Base-by-base conservation (phyloP, 2,113 vertebrate genomes). In the Barbus barbus region DNA sequence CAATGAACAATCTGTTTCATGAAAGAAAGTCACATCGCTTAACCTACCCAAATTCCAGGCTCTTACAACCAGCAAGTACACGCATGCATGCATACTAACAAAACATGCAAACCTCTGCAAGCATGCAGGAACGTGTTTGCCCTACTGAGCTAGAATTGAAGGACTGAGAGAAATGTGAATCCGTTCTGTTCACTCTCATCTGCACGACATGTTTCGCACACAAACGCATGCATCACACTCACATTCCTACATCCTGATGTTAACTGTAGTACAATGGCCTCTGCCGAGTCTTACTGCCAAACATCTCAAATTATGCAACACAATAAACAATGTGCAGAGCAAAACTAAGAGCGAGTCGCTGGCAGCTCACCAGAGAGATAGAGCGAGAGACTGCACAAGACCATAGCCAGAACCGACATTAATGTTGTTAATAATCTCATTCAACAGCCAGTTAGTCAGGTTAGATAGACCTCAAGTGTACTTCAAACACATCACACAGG, bases 281-380 rank as follows among this genome's bases (percentile, higher is more conserved):
- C 41, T 53, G 58, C 33, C 18, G 69, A 79, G 63, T 7, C 12
- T n/a, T 13, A 36, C 51, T 79, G 71, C 85, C 76, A 78, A 78
- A 86, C 65, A 46, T 51, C 72, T 46, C 83, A 84, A 76, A 91
- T 91, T 89, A 89, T 74, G 88, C 73, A 91, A 90, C 87, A 84
- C 33, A 41, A 83, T 83, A 87, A 88, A 86, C 86, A 85, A 76
- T 72, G 69, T 56, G 46, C 44, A 53, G 20, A 46, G 22, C 78
- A 14, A 74, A 46, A 80, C 44, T 26, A n/a, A 36, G 18, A 73
- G 9, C 80, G 44, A 33, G 20, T 20, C 24, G 31, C 67, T 58
- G 63, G 67, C 31, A 46, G 24, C 58, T 22, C 38, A 65, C 58
- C 16, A 78, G 60, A 77, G 82, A 83, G 22, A 78, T 7, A 77